Evolutionary conservation across 1,140 invertebrate genomes (phyloP).

Genomic region (Lepidostoma basale): DNA sequence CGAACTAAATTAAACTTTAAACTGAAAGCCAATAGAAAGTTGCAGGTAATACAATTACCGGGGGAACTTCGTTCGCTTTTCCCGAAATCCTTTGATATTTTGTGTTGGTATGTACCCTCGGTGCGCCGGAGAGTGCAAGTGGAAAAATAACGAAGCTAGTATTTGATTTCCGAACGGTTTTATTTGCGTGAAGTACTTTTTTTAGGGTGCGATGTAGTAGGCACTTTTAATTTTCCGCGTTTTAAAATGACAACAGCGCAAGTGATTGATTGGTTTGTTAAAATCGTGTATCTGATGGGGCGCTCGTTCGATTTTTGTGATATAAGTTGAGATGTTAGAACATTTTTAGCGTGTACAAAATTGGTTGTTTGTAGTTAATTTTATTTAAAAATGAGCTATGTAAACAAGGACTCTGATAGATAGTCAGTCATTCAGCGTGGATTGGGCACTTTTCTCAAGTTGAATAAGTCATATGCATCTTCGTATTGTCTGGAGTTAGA

Average conservation of each 20-base stretch:
- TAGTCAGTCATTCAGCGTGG: too few relatives aligned
- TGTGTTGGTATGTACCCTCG: not conserved
- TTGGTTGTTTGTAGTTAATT: too few relatives aligned
- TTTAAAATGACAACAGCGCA: too few relatives aligned
- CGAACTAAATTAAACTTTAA: slow-evolving; percentile 37
- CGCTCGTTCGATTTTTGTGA: not conserved
- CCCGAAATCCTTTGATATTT: not conserved
- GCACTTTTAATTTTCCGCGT: too few relatives aligned
- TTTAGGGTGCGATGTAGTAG: not conserved
- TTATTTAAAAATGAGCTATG: too few relatives aligned
- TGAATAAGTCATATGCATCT: too few relatives aligned
- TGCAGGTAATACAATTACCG: slow-evolving; percentile 32
- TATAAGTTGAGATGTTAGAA: too few relatives aligned
- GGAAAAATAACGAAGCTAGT: not conserved
- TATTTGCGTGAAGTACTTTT: not conserved
- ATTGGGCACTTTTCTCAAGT: too few relatives aligned
- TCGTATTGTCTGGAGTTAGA: too few relatives aligned
- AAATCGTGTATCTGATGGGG: not conserved
- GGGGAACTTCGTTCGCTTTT: not conserved
- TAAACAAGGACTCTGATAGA: too few relatives aligned
- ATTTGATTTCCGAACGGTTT: not conserved
- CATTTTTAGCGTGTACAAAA: too few relatives aligned
- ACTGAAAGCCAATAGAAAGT: slow-evolving; percentile 39
- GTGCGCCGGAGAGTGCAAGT: slow-evolving; percentile 3
- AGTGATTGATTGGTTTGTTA: not conserved